phyloP scores from a whole-genome alignment of 2,797 vertebrate species.

The Australoheros facetus region DNA sequence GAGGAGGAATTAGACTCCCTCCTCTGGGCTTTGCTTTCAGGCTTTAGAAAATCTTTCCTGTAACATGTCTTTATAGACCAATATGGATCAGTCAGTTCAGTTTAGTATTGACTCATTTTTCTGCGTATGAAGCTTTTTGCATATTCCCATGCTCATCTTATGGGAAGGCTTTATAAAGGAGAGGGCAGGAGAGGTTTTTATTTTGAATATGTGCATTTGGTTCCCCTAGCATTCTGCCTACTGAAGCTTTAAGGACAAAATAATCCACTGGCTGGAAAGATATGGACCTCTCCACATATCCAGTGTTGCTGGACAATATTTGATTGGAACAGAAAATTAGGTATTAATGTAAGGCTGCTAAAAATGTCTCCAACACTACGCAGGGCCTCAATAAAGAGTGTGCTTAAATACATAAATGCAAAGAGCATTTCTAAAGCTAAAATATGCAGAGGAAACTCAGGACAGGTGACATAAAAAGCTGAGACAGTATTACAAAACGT shows the following conservation, averaged over 20 bases:
- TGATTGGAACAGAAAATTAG: neutral
- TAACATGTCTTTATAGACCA: neutral
- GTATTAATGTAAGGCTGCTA: no score
- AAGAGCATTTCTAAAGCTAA: neutral
- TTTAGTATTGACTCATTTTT: neutral
- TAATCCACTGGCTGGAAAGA: neutral
- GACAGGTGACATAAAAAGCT: neutral
- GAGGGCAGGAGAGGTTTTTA: no score
- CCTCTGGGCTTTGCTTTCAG: neutral
- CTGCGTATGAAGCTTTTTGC: neutral
- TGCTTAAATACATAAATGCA: no score
- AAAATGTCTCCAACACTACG: neutral
- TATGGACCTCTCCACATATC: no score
- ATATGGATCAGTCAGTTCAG: neutral
- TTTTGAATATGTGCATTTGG: neutral
- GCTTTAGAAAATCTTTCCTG: neutral
- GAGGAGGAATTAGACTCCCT: neutral
- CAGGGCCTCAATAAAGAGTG: neutral
- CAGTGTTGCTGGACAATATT: neutral
- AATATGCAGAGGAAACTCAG: neutral
- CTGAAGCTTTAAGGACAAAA: neutral
- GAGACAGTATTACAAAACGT: conserved; percentile 8
- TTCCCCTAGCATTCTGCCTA: neutral
- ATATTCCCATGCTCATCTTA: neutral
- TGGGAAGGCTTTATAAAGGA: no score